Percentiles rank a stretch among this genome's conserved stretches.
Conservation (phyloP, 2,113 vertebrate genomes). For the Apistogramma diplotaenia region DNA sequence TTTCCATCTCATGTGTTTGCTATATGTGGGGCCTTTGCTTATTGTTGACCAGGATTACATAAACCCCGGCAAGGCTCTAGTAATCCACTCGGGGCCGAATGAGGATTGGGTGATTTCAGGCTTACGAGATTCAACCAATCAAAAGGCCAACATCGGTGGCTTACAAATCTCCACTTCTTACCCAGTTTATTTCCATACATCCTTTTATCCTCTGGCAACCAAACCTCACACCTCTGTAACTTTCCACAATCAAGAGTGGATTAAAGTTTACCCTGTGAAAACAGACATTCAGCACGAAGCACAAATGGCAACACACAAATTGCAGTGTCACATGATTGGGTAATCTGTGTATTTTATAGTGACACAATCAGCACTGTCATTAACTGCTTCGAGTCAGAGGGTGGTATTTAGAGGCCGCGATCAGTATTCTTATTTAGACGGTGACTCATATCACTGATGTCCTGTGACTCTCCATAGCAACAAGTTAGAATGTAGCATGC, state of each 20-base stretch:
- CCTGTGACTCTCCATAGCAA: conserved; percentile 5
- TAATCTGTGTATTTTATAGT: background rate
- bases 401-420: background rate
- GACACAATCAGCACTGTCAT: background rate
- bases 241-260: background rate
- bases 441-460: conserved; percentile 22
- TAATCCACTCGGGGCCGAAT: conserved; percentile 36
- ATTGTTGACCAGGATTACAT: conserved; percentile 32
- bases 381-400: background rate
- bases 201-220: background rate
- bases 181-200: conserved; percentile 1
- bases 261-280: background rate
- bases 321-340: background rate
- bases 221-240: background rate
- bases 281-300: background rate
- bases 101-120: conserved; percentile 3
- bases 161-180: conserved; percentile 3
- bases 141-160: conserved; percentile 10
- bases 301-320: background rate
- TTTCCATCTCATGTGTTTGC: background rate
- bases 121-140: conserved; percentile 18
- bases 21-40: background rate
- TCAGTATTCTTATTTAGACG: background rate
- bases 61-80: background rate
- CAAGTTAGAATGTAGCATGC: conserved; percentile 1